Conservation (phyloP, 1,140 invertebrate species). For the Araneus ventricosus region DNA sequence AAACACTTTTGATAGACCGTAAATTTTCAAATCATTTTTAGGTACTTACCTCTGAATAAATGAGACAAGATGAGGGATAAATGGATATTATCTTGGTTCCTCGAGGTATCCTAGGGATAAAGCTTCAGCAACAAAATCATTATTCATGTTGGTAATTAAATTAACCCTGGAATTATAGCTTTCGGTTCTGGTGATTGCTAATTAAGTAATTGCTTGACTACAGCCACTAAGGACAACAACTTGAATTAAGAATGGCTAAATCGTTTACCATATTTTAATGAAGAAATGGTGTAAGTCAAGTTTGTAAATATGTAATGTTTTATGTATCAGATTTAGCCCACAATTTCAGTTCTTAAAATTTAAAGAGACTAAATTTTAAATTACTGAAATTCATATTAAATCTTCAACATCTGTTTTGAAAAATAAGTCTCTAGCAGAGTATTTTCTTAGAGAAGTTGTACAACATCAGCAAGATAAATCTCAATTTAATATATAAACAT, state of each 20-base stretch:
- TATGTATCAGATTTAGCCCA: too few species aligned
- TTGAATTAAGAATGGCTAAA: conserved; percentile 11
- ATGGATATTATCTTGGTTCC: not conserved
- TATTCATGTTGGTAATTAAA: conserved; percentile 51
- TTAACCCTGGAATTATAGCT: conserved; percentile 35
- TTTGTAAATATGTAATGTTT: not conserved
- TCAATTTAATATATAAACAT: too few species aligned
- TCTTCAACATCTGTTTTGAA: too few species aligned
- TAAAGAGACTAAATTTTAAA: too few species aligned
- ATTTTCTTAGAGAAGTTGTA: too few species aligned
- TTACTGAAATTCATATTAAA: too few species aligned
- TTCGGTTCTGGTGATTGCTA: conserved; percentile 31
- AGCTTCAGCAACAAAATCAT: not conserved
- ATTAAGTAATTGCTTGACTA: conserved; percentile 58
- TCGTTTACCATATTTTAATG: not conserved
- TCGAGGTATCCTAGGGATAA: not conserved
- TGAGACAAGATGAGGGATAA: not conserved
- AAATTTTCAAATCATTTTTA: not conserved
- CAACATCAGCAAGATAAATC: too few species aligned
- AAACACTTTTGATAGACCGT: not conserved
- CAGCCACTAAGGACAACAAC: conserved; percentile 39
- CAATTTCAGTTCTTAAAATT: too few species aligned
- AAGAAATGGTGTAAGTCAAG: conserved; percentile 11
- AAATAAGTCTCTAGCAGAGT: too few species aligned
- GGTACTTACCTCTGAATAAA: not conserved